Percentiles rank a stretch among this genome's conserved stretches.
Evolutionary conservation across 2,888 invertebrate species (phyloP).

Genomic region (Caprella mutica): DNA sequence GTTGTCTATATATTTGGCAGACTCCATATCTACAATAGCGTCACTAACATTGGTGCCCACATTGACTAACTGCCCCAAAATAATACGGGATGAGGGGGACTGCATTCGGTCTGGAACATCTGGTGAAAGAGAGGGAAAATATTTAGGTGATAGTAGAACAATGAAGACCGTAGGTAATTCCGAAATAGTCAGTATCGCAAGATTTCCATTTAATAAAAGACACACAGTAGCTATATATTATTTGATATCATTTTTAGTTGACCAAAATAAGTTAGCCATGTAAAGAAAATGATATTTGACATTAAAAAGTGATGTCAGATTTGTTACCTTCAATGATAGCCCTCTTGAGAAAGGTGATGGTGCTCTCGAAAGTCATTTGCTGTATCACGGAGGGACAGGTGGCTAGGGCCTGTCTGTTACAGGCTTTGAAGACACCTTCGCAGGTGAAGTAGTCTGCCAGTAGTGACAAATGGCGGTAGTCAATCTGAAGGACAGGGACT

Average conservation of each 20-base stretch:
- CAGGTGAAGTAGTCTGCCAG: slow-evolving; percentile 98
- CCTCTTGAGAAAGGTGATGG: slow-evolving; percentile 67
- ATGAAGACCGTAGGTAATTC: neutral
- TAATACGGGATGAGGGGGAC: slow-evolving; percentile 76
- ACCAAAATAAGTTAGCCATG: too few relatives aligned
- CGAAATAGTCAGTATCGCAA: too few relatives aligned
- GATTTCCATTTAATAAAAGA: neutral
- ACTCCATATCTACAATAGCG: slow-evolving; percentile 36
- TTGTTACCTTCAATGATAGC: slow-evolving; percentile 54
- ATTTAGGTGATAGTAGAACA: neutral
- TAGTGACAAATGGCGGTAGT: slow-evolving; percentile 80
- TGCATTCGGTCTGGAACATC: slow-evolving; percentile 61
- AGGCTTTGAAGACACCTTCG: slow-evolving; percentile 74
- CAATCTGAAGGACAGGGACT: slow-evolving; percentile 54
- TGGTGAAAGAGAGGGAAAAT: slow-evolving; percentile 41
- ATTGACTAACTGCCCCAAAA: slow-evolving; percentile 69
- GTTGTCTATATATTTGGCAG: too few relatives aligned
- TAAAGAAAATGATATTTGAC: too few relatives aligned
- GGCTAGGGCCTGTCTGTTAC: slow-evolving; percentile 83
- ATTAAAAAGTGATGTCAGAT: neutral
- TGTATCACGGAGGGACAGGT: slow-evolving; percentile 85
- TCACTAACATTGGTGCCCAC: slow-evolving; percentile 71
- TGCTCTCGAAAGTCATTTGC: slow-evolving; percentile 96
- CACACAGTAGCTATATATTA: neutral
- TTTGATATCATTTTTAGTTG: neutral